Evolutionary conservation across 2,797 vertebrate genomes (phyloP), one percentile per base, ranked within the genome.

Genomic region (Rhabdomys pumilio): DNA sequence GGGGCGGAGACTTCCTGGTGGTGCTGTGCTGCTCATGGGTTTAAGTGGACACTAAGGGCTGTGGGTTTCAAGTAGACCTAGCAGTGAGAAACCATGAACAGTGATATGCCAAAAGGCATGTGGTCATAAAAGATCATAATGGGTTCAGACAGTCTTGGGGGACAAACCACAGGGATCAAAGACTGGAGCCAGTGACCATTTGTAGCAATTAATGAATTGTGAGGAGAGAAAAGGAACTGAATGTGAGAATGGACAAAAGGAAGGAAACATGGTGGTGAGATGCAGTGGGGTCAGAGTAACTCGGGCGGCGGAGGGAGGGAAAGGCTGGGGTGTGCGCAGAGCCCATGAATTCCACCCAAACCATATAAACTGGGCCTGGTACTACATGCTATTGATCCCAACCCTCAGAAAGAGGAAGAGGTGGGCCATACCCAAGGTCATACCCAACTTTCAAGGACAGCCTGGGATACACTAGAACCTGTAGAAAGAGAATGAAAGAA

Each of bases 11-110:
- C 57, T 34, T 4, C 41, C 19, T 41, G 5, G 31, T 1, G 19
- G 26, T 10, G 5, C 17, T 63, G 63, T 90, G 26, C 79, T 85
- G 91, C 55, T 61, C 41, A 12, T 24, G 38, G 47, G 19, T 57
- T 84, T 63, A 41, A 84, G 29, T 20, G n/a, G 59, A 84, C 82
- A 20, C 41, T 29, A 34, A 26, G 9, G 26, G 17, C 26, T 63
- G 26, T 47, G 59, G 38, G 13, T 63, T 84, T 20, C 81, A 29
- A 38, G 12, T 83, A 26, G 76, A 47, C 31, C 59, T 85, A 67
- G n/a, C 67, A 50, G 19, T 92, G 80, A 96, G 53, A 89, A 93
- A 61, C 7, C 24, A 84, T n/a, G 15, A 47, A 75, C 79, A 91
- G 29, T 38, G 13, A 83, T 57, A 83, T 55, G 11, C 29, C 76